Evolutionary conservation across 2,888 invertebrate genomes (phyloP), one percentile per base, ranked within the genome.

Genomic region (Hemithea aestivaria): DNA sequence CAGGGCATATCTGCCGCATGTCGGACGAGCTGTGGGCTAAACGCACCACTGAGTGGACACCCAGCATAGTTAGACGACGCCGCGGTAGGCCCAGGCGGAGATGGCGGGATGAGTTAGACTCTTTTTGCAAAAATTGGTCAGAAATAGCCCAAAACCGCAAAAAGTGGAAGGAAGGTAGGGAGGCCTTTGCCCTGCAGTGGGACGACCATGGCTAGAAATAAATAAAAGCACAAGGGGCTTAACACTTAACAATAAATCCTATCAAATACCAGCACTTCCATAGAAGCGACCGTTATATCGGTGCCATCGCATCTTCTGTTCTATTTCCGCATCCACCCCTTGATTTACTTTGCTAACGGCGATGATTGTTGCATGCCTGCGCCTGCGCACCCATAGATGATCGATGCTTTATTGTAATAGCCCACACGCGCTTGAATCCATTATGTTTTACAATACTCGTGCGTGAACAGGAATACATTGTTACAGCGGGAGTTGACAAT

Each of bases 281-380:
- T 38, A 35, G 49, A 44, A 47, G 47, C 39, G 32, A 44, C 58
- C 52, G 54, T 50, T 61, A 56, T 44, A 54, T 54, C 49, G 51
- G 44, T 54, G 53, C 44, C 45, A 63, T 54, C 53, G 42, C 42
- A 39, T 43, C 35, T 31, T 35, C 37, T 27, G 42, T 33, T 66
- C 63, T 56, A 56, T 71, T 79, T 82, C 78, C 78, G 73, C 65
- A 62, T 71, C 76, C 74, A 66, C 78, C 78, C 67, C 66, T 71
- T 70, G 69, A 75, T 75, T 75, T 73, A 68, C 69, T 73, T 70
- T 65, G 77, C 76, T 77, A 75, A 75, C 68, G 74, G 79, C 73
- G 66, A 66, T 63, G 68, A 72, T 69, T 65, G 70, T 65, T 58
- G 35, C 41, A 41, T 44, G 31, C 44, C 40, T 44, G 60, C 59